Percentiles rank a stretch among this genome's conserved stretches.
These are phyloP conservation scores for Muscicapa striata DNA, from an alignment of 2,797 vertebrate species.

Conservation along the genomic window DNA sequence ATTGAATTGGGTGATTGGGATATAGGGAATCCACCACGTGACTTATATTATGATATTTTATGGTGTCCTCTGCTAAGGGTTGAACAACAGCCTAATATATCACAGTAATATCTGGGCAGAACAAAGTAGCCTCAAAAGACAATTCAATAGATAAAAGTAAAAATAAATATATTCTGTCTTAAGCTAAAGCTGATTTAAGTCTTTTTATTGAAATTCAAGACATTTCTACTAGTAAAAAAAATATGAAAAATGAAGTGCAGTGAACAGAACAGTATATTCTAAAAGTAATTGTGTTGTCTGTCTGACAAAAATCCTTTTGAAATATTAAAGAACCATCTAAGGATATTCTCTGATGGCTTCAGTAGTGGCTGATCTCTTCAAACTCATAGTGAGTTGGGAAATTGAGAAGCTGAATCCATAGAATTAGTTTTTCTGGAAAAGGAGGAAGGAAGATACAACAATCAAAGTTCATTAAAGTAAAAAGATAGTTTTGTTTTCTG, in stretches of 20 bases:
- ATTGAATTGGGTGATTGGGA: not conserved
- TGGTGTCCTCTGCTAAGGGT: not conserved
- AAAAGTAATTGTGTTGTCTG: not conserved
- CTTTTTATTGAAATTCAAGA: not conserved
- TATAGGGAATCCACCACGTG: not conserved
- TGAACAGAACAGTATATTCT: not conserved
- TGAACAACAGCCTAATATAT: conserved; percentile 1
- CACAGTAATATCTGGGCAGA: not conserved
- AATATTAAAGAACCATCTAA: not conserved
- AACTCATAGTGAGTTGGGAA: not conserved
- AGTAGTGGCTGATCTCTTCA: not conserved
- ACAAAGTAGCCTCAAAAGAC: not conserved
- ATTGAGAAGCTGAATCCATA: not conserved
- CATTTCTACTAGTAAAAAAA: not conserved
- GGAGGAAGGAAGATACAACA: not conserved
- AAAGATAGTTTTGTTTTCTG: conserved; percentile 30
- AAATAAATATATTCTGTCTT: not conserved
- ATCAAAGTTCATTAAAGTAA: not conserved
- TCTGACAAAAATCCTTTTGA: conserved; percentile 2
- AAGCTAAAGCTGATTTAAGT: not conserved
- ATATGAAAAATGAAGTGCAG: not conserved
- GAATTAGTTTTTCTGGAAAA: not conserved
- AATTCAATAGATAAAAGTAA: not conserved
- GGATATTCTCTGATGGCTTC: not conserved
- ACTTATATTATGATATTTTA: not conserved